Evolutionary conservation across 2,888 invertebrate genomes (phyloP).

Genomic region (Epistrophella euchroma): DNA sequence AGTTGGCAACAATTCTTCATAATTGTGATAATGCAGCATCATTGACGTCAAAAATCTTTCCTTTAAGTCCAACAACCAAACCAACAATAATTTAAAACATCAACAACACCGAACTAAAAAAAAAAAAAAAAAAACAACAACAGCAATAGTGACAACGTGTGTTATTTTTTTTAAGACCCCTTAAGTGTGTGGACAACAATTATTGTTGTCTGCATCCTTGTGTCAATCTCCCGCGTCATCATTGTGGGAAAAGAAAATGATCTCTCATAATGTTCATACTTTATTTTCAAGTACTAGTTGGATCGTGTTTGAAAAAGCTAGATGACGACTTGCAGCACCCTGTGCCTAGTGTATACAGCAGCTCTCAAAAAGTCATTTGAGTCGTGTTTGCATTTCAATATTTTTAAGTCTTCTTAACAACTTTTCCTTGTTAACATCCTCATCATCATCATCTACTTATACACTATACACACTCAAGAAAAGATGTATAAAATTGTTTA

Average conservation of each 20-base stretch:
- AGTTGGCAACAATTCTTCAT: constrained; percentile 67
- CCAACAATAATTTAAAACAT: constrained; percentile 29
- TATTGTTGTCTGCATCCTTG: constrained; percentile 74
- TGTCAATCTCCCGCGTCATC: constrained; percentile 51
- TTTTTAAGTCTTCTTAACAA: constrained; percentile 28
- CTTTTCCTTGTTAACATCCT: constrained; percentile 30
- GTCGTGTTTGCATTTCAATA: constrained; percentile 25
- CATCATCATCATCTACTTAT: background rate
- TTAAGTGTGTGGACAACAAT: constrained; percentile 63
- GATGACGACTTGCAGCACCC: constrained; percentile 17
- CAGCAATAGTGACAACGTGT: constrained; percentile 37
- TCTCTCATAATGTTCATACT: constrained; percentile 65
- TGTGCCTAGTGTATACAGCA: background rate
- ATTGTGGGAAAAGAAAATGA: constrained; percentile 72
- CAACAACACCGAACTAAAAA: constrained; percentile 43
- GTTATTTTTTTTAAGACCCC: constrained; percentile 16
- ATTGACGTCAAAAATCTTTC: constrained; percentile 64
- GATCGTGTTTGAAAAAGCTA: constrained; percentile 68
- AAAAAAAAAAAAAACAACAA: constrained; percentile 3
- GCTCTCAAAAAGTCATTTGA: constrained; percentile 44
- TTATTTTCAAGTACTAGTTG: constrained; percentile 60
- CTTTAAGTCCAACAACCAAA: constrained; percentile 36
- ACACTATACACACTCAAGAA: background rate
- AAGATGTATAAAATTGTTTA: constrained; percentile 23
- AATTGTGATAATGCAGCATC: constrained; percentile 75